Conservation (phyloP, 2,113 vertebrate genomes). For the Lamprologus callipterus region DNA sequence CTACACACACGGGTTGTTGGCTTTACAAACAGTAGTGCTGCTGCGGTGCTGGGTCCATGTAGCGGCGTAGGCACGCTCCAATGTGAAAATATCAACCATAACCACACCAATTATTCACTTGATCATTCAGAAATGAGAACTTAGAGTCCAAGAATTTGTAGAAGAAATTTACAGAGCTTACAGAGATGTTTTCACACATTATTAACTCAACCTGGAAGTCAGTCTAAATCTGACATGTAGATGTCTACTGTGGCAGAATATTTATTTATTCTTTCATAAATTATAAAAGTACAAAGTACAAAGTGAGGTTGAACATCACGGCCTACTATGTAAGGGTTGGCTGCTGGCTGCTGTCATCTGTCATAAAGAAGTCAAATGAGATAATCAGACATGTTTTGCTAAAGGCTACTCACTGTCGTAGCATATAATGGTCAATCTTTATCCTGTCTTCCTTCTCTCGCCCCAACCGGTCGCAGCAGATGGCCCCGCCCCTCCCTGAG, state of each 20-base stretch:
- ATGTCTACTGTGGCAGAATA: not conserved
- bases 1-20: not conserved
- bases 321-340: not conserved
- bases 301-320: not conserved
- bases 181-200: not conserved
- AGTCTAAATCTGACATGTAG: not conserved
- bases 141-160: not conserved
- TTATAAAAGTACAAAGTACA: not conserved
- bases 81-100: not conserved
- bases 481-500: too few relatives aligned
- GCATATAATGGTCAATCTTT: too few relatives aligned
- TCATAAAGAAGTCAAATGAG: not conserved
- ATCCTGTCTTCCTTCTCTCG: accelerated
- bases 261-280: not conserved
- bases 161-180: not conserved
- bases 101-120: not conserved
- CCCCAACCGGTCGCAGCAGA: accelerated
- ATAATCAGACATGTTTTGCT: not conserved
- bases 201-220: not conserved
- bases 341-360: not conserved
- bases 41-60: not conserved
- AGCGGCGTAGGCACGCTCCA: not conserved
- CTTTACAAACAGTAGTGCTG: not conserved
- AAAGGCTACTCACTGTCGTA: not conserved
- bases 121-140: not conserved